Conservation (phyloP, 2,113 vertebrate genomes). For the Sisor rabdophorus region DNA sequence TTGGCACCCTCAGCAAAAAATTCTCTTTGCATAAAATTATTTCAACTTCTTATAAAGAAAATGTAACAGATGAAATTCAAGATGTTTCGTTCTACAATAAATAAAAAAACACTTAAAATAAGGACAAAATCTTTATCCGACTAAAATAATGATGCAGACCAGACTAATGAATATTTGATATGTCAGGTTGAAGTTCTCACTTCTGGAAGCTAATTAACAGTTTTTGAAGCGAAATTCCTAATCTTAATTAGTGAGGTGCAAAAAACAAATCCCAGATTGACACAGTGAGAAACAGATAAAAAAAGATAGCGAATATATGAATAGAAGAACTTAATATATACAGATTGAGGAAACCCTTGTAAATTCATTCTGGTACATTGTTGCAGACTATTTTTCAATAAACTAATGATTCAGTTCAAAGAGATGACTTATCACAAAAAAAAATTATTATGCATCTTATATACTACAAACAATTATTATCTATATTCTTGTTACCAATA, state of each 20-base stretch:
- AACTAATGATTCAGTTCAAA: not conserved
- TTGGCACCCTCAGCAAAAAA: not conserved
- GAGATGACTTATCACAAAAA: not conserved
- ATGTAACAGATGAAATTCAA: no score
- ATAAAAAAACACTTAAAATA: no score
- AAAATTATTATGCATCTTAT: not conserved
- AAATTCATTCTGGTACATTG: not conserved
- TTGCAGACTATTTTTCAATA: not conserved
- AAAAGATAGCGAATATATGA: not conserved
- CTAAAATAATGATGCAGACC: not conserved
- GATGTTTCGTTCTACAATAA: no score
- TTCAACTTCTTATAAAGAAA: no score
- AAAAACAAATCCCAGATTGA: not conserved
- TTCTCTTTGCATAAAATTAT: not conserved
- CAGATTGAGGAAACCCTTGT: not conserved
- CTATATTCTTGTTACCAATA: not conserved
- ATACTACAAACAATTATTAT: not conserved
- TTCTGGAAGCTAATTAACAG: constrained; percentile 27
- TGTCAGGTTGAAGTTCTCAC: constrained; percentile 11
- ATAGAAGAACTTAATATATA: not conserved
- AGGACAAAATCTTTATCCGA: no score
- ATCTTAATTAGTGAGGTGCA: not conserved
- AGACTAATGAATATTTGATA: constrained; percentile 9
- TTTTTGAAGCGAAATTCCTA: constrained; percentile 2
- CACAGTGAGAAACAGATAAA: not conserved